Evolutionary conservation across 2,797 vertebrate genomes (phyloP).

Genomic region (Salarias fasciatus): DNA sequence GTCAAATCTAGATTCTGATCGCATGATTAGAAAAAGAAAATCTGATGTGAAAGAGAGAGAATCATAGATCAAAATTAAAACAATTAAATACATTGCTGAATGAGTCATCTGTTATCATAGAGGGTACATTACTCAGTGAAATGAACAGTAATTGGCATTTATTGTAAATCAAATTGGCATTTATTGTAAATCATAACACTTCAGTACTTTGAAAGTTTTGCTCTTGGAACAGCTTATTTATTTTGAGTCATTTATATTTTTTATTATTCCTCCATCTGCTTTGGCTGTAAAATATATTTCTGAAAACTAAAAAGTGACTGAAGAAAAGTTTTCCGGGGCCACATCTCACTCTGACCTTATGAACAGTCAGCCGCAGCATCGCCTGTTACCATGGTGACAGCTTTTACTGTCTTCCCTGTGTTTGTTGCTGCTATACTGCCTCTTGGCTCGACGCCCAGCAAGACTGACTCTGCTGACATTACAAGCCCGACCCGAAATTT

Average conservation of each 20-base stretch:
- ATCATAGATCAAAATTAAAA: too few relatives aligned
- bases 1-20: too few relatives aligned
- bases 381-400: constrained; percentile 52
- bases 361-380: constrained; percentile 29
- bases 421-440: constrained; percentile 1
- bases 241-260: background rate
- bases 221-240: background rate
- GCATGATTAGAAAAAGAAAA: too few relatives aligned
- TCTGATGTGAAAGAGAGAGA: too few relatives aligned
- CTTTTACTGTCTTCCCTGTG: background rate
- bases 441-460: constrained; percentile 13
- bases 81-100: too few relatives aligned
- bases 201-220: too few relatives aligned
- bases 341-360: constrained; percentile 3
- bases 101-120: too few relatives aligned
- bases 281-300: too few relatives aligned
- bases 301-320: background rate
- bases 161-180: too few relatives aligned
- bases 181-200: too few relatives aligned
- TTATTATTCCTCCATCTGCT: background rate
- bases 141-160: too few relatives aligned
- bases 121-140: too few relatives aligned
- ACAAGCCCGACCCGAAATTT: background rate
- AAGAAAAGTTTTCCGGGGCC: background rate
- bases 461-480: constrained; percentile 4